Base-by-base conservation (phyloP, 2,888 invertebrate genomes). In the Chouioia cunea region DNA sequence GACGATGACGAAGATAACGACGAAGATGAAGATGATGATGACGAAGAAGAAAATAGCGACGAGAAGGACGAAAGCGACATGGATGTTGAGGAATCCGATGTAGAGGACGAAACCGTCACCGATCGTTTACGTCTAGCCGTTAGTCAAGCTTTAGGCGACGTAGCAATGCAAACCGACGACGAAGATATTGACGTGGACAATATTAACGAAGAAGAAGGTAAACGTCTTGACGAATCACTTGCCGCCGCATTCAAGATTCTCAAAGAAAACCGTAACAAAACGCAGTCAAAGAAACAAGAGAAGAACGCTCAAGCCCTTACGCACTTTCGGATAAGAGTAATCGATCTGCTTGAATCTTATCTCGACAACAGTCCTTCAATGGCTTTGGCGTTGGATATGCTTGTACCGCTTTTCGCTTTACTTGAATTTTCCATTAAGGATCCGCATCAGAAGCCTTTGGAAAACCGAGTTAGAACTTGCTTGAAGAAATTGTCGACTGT, bases 131-230 rank as follows among this genome's bases (percentile, higher is more conserved):
- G 92, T 77, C 85, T 91, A 81, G 93, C 93, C 0, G 88, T 95
- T 3, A 91, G 91, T 70, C 88, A 91, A 79, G 95, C 92, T 0
- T 86, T 95, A 8, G 92, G 90, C 1, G 87, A 87, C 46, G 89
- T 89, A 23, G 88, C 87, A 2, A 86, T 83, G 58, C 89, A 89
- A 77, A 89, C 90, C 2, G 92, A 92, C 70, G 87, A 89, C 54
- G 92, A 91, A 77, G 92, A 92, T 73, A 86, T 93, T 43, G 92
- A 94, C 80, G 89, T 93, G 1, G 92, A 93, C 79, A 89, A 93
- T 78, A 89, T 95, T 78, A 89, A 90, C 75, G 94, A 94, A 78
- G 91, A 91, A 73, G 93, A 94, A 82, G 94, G 93, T 14, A 90
- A 89, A 71, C 89, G 90, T 79, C 83, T 93, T 0, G 92, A 95